Conservation (phyloP, 2,888 invertebrate species). For the Arctia plantaginis region DNA sequence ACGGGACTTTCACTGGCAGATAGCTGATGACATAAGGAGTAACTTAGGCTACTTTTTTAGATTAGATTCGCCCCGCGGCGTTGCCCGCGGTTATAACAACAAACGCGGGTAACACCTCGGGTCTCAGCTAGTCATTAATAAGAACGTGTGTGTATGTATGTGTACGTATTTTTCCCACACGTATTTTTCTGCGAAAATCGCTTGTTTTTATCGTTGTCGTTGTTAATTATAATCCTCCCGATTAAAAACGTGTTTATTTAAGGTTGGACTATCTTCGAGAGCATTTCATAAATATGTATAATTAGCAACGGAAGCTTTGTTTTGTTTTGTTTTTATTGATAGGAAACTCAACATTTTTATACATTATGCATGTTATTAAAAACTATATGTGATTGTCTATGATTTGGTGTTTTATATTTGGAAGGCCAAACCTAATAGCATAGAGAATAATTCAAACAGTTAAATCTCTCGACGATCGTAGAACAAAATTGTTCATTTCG, state of each 20-base stretch:
- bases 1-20: no score
- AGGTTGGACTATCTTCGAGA: background rate
- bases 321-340: background rate
- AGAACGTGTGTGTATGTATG: no score
- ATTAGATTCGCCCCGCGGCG: no score
- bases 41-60: no score
- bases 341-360: background rate
- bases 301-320: background rate
- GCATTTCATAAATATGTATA: background rate
- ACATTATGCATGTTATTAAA: no score
- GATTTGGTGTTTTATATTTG: background rate
- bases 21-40: no score
- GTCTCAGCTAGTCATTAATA: no score
- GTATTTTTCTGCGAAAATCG: background rate
- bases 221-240: background rate
- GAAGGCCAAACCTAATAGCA: background rate
- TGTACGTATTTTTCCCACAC: no score
- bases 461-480: background rate
- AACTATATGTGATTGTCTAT: background rate
- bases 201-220: background rate
- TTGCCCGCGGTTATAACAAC: no score
- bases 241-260: background rate
- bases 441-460: background rate
- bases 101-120: no score
- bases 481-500: background rate